Conservation (phyloP, 1,140 invertebrate genomes). For the Hylyphantes graminicola region DNA sequence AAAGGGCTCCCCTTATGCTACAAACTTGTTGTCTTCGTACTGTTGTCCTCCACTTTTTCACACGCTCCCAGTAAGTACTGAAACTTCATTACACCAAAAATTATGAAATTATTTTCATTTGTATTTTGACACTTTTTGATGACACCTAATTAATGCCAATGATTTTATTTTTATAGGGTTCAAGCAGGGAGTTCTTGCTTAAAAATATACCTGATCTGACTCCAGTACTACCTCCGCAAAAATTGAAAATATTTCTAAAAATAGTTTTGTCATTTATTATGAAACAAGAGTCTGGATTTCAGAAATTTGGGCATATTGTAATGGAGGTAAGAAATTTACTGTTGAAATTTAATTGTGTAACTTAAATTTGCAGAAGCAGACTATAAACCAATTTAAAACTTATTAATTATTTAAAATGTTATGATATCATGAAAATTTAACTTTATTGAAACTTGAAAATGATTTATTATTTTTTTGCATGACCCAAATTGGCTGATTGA, state of each 20-base stretch:
- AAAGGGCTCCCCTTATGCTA: slow-evolving; percentile 34
- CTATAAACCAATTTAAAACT: no score
- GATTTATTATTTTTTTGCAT: no score
- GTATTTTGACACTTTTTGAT: neutral
- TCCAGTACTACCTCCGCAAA: slow-evolving; percentile 11
- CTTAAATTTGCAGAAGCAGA: no score
- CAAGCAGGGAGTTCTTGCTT: neutral
- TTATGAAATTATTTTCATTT: neutral
- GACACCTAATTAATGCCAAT: neutral
- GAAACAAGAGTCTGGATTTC: slow-evolving; percentile 6
- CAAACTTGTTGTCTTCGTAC: slow-evolving; percentile 38
- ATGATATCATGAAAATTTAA: no score
- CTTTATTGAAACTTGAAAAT: no score
- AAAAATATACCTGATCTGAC: slow-evolving; percentile 16
- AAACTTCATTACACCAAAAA: neutral
- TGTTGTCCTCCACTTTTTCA: slow-evolving; percentile 47
- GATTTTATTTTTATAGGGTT: slow-evolving; percentile 11
- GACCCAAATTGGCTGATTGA: no score
- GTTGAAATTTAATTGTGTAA: neutral
- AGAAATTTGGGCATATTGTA: neutral
- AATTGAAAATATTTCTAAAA: slow-evolving; percentile 41
- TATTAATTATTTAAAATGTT: no score
- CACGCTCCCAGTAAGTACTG: slow-evolving; percentile 32
- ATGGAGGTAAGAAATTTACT: slow-evolving; percentile 1
- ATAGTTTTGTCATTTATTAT: slow-evolving; percentile 12